Percentiles rank a stretch among this genome's conserved stretches.
These are phyloP conservation scores for Pithys albifrons DNA, from an alignment of 2,113 vertebrate genomes.

Conservation along the genomic window DNA sequence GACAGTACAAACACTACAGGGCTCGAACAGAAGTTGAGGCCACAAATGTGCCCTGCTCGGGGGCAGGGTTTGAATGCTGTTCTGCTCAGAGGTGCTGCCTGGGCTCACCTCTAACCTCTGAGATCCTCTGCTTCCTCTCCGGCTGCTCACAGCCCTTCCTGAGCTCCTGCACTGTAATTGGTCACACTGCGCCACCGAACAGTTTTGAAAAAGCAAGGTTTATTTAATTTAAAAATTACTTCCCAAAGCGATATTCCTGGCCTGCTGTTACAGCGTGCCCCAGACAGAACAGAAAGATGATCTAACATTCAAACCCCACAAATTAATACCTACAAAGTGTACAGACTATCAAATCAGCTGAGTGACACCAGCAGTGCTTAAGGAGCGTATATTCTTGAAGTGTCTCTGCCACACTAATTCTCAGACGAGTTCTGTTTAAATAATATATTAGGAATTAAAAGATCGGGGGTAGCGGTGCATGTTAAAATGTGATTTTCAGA, in stretches of 20 bases:
- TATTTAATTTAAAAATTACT: background rate
- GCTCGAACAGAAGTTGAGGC: background rate
- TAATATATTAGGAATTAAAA: conserved; percentile 17
- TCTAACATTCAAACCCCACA: background rate
- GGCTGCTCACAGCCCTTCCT: background rate
- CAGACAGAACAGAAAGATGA: background rate
- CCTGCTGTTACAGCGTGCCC: background rate
- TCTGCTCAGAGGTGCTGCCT: background rate
- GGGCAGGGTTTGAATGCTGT: background rate
- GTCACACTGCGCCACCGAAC: background rate
- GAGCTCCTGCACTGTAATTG: background rate
- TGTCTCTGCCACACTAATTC: background rate
- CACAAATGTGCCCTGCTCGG: background rate
- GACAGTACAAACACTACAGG: background rate
- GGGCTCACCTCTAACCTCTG: background rate
- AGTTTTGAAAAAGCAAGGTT: background rate
- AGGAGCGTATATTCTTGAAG: background rate
- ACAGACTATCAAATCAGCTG: background rate
- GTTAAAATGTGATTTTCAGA: background rate
- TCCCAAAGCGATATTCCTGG: background rate
- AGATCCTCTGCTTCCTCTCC: background rate
- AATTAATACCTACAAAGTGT: background rate
- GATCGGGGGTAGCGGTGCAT: background rate
- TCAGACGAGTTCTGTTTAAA: background rate
- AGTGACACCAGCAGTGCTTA: background rate